Evolutionary conservation across 2,888 invertebrate species (phyloP).

Genomic region (Melitaea athalia): DNA sequence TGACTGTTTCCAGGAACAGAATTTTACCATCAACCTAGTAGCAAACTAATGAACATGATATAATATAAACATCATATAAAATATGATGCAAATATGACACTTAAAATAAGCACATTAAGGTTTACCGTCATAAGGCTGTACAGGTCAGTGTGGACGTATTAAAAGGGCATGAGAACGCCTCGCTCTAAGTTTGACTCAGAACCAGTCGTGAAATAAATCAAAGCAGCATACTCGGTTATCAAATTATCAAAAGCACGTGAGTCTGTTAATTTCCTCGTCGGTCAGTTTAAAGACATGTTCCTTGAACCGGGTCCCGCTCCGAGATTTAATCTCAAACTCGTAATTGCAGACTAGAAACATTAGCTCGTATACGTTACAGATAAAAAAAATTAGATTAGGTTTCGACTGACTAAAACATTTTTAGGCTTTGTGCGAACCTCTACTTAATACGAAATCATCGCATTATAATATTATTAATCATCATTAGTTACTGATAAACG

Average conservation of each 20-base stretch:
- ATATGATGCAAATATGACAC: slow-evolving; percentile 9
- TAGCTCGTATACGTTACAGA: slow-evolving; percentile 50
- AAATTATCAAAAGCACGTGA: slow-evolving; percentile 80
- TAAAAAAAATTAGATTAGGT: slow-evolving; percentile 33
- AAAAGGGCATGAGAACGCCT: slow-evolving; percentile 67
- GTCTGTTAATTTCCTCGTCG: slow-evolving; percentile 75
- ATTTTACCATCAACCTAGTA: slow-evolving; percentile 28
- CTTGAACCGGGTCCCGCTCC: slow-evolving; percentile 62
- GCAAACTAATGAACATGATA: slow-evolving; percentile 24
- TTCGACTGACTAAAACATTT: slow-evolving; percentile 11
- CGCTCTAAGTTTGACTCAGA: slow-evolving; percentile 57
- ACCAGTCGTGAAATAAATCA: slow-evolving; percentile 76
- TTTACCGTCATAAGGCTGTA: not conserved
- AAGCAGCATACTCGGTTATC: slow-evolving; percentile 68
- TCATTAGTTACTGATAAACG: slow-evolving; percentile 4
- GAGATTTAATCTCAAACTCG: slow-evolving; percentile 65
- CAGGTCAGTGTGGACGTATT: slow-evolving; percentile 39
- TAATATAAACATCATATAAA: slow-evolving; percentile 15
- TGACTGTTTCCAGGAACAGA: slow-evolving; percentile 20
- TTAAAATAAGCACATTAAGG: slow-evolving; percentile 8
- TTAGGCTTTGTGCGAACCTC: not conserved
- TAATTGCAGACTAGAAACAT: slow-evolving; percentile 76
- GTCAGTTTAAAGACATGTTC: slow-evolving; percentile 77
- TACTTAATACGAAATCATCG: slow-evolving; percentile 1
- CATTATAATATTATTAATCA: not conserved